phyloP scores from a whole-genome alignment of 2,888 invertebrate species.

The Corbicula japonica region DNA sequence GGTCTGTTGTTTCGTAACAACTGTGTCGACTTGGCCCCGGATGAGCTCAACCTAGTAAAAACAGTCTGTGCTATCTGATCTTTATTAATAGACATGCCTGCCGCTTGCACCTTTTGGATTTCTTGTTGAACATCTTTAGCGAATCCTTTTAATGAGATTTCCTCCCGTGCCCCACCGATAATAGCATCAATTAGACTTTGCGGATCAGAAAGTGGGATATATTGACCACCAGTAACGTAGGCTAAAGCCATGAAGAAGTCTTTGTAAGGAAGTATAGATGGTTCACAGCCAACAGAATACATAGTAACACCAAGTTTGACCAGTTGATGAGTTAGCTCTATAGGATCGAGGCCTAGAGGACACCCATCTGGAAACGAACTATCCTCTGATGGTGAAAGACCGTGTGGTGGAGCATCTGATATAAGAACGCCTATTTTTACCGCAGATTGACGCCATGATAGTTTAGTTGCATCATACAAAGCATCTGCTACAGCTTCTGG shows the following conservation, averaged over 20 bases:
- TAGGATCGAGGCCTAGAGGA: constrained; percentile 17
- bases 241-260: constrained; percentile 26
- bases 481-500: constrained; percentile 32
- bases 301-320: not conserved
- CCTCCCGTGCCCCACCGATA: constrained; percentile 25
- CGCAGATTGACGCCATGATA: constrained; percentile 6
- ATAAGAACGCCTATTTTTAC: constrained; percentile 17
- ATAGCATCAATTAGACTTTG: constrained; percentile 11
- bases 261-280: constrained; percentile 14
- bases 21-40: constrained; percentile 3
- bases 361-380: constrained; percentile 1
- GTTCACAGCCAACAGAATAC: constrained; percentile 26
- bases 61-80: constrained; percentile 1
- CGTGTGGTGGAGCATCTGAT: constrained; percentile 29
- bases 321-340: constrained; percentile 2
- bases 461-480: not conserved
- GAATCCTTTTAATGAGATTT: constrained; percentile 13
- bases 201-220: constrained; percentile 4
- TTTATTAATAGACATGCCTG: not conserved
- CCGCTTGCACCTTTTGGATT: not conserved
- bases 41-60: not conserved
- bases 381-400: constrained; percentile 6
- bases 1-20: constrained; percentile 20
- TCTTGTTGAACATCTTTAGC: constrained; percentile 8
- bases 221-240: constrained; percentile 24